Conservation (phyloP, 1,140 invertebrate species). For the Drosophila willistoni region DNA sequence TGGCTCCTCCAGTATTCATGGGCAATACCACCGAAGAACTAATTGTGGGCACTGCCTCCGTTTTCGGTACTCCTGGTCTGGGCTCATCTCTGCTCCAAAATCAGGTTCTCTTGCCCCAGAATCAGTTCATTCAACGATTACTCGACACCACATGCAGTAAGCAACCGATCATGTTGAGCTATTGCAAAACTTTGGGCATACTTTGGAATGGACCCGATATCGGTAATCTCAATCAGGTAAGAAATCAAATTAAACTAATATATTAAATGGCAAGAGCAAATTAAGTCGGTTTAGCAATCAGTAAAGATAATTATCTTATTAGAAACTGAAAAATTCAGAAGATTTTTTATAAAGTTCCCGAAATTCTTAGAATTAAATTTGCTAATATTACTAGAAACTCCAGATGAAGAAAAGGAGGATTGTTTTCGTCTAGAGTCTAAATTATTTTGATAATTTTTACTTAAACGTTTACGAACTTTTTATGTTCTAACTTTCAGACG, state of each 20-base stretch:
- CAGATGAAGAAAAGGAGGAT: too few relatives aligned
- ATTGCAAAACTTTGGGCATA: constrained; percentile 62
- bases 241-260: background rate
- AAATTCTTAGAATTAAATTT: too few relatives aligned
- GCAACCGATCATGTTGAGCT: constrained; percentile 46
- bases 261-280: background rate
- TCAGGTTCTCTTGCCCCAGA: constrained; percentile 69
- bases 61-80: constrained; percentile 50
- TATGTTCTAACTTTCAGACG: constrained; percentile 32
- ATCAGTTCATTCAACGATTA: constrained; percentile 52
- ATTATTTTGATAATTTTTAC: too few relatives aligned
- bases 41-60: constrained; percentile 57
- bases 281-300: too few relatives aligned
- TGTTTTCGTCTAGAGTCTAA: too few relatives aligned
- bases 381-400: background rate
- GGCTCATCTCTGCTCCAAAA: constrained; percentile 52
- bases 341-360: too few relatives aligned
- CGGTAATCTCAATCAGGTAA: constrained; percentile 65
- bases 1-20: constrained; percentile 86
- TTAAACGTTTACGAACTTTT: too few relatives aligned
- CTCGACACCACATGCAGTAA: constrained; percentile 67
- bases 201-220: constrained; percentile 57
- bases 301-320: too few relatives aligned
- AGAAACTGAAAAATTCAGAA: too few relatives aligned
- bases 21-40: constrained; percentile 84